Percentiles rank a stretch among this genome's conserved stretches.
Conservation (phyloP, 1,140 invertebrate species). For the Cydia strobilella region DNA sequence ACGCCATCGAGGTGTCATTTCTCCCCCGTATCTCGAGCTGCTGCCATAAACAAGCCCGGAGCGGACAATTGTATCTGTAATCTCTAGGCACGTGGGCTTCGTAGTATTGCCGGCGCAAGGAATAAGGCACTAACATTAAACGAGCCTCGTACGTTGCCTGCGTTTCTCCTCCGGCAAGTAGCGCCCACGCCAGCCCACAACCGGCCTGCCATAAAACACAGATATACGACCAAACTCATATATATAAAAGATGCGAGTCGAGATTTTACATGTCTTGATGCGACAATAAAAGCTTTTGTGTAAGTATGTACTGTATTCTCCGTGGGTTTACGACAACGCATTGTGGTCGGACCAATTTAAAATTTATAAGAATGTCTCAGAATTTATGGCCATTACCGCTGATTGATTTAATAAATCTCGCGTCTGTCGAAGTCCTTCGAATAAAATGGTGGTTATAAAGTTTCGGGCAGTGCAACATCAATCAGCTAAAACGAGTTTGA, state of each 20-base stretch:
- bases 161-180: slow-evolving; percentile 46
- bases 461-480: slow-evolving; percentile 25
- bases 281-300: slow-evolving; percentile 71
- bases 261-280: slow-evolving; percentile 57
- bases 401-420: slow-evolving; percentile 28
- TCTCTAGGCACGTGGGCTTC: slow-evolving; percentile 64
- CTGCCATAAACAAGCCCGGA: slow-evolving; percentile 62
- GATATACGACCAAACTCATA: slow-evolving; percentile 61
- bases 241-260: slow-evolving; percentile 65
- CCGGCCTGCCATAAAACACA: slow-evolving; percentile 57
- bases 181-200: slow-evolving; percentile 69
- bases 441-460: slow-evolving; percentile 24
- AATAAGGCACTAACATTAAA: slow-evolving; percentile 14
- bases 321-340: slow-evolving; percentile 22
- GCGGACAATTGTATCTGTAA: slow-evolving; percentile 69
- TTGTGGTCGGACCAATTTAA: slow-evolving; percentile 31
- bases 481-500: slow-evolving; percentile 29
- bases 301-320: slow-evolving; percentile 38
- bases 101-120: slow-evolving; percentile 2
- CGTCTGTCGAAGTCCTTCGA: slow-evolving; percentile 22
- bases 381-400: slow-evolving; percentile 16
- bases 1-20: slow-evolving; percentile 65
- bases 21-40: slow-evolving; percentile 55
- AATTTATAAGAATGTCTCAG: slow-evolving; percentile 30
- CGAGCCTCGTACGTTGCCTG: background rate